Evolutionary conservation across 2,888 invertebrate species (phyloP).

Genomic region (Stenolophus ochropezus): DNA sequence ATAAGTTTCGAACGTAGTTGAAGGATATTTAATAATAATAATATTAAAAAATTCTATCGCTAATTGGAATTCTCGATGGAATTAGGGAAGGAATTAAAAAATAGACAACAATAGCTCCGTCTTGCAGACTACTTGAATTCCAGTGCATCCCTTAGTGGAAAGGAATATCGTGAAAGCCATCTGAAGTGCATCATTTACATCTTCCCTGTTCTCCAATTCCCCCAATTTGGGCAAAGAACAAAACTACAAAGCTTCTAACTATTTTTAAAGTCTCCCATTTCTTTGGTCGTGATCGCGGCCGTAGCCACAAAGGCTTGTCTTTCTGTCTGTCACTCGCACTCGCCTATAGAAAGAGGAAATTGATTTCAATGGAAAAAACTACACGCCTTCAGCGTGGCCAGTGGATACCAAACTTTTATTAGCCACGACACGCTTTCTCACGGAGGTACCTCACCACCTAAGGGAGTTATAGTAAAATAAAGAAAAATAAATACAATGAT

Average conservation of each 20-base stretch:
- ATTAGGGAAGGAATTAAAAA: background rate
- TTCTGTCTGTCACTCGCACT: slow-evolving; percentile 21
- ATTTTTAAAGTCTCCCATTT: slow-evolving; percentile 18
- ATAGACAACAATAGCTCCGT: background rate
- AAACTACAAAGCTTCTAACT: slow-evolving; percentile 5
- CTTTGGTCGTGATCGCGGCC: background rate
- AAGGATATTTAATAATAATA: too few species aligned
- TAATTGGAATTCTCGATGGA: background rate
- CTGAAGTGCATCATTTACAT: background rate
- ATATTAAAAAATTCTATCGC: too few species aligned
- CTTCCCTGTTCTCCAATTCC: background rate
- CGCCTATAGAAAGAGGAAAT: slow-evolving; percentile 32
- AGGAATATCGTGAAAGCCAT: background rate
- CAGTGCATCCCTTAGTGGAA: background rate
- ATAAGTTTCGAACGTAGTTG: too few species aligned
- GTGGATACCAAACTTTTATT: slow-evolving; percentile 27
- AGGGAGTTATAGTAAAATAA: too few species aligned
- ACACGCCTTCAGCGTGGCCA: slow-evolving; percentile 1
- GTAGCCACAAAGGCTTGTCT: slow-evolving; percentile 13
- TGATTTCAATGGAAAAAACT: slow-evolving; percentile 35
- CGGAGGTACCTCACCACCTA: too few species aligned
- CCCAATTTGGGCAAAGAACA: slow-evolving; percentile 5
- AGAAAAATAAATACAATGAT: too few species aligned
- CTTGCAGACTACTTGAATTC: background rate
- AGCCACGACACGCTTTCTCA: too few species aligned